Base-by-base conservation (phyloP, 2,888 invertebrate species). In the Brachyptera risi region DNA sequence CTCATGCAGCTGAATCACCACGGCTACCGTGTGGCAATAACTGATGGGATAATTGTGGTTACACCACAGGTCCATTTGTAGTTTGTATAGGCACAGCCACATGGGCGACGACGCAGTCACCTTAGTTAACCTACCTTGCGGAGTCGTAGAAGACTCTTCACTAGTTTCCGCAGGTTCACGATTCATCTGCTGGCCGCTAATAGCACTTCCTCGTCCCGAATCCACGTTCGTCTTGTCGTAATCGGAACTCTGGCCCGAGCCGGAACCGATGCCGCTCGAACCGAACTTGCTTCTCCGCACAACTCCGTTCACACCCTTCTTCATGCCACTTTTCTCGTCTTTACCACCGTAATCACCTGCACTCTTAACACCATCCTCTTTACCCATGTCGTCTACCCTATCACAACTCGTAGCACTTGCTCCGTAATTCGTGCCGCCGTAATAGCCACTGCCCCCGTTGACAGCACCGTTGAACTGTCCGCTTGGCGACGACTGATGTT, bases 201-300 rank as follows among this genome's bases (percentile, higher is more conserved):
- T 87, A 4, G 88, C 88, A 71, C 88, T 88, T n/a, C 89, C 89
- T 66, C 89, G 78, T 17, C 89, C 89, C 0, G 88, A 89, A 73
- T 90, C 89, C 21, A 87, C 87, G 71, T 88, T 88, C 54, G 86
- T 81, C 73, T 88, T 88, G 71, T 88, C 88, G 70, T 88, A 88
- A 75, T 89, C 89, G 71, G 79, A 73, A 17, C 63, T 63, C 56
- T 65, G 65, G 7, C 65, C 65, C 1, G 65, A 65, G 21, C 56
- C 44, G 7, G 27, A 19, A 0, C 59, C 54, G 19, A 54, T 19
- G 11, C 54, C 54, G 11, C 54, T 54, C 37, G 35, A 54, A 23
- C 17, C 37, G 9, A 54, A 54, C 37, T 54, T 54, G 23, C 37
- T 54, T 37, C 37, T 54, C 7, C 54, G 54, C 21, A 54, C 35